Base-by-base conservation (phyloP, 1,140 invertebrate species). In the Macrobrachium rosenbergii region DNA sequence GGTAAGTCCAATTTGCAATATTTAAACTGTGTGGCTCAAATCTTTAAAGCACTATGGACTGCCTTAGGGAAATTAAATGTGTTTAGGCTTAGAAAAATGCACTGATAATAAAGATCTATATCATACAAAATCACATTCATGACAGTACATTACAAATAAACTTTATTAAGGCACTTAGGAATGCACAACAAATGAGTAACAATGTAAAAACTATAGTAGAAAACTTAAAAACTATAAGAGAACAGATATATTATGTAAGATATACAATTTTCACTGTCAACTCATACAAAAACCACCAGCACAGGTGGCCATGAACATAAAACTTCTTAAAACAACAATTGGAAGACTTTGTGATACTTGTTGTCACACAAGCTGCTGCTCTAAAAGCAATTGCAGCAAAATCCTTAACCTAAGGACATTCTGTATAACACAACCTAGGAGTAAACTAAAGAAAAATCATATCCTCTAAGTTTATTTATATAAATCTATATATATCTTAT, bases 331-430 rank as follows among this genome's bases (percentile, higher is more conserved):
- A 87, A 87, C 67, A 87, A 63, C 64, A 81, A 87, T 59, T 87
- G 84, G 84, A 87, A 87, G 84, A 87, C 84, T 87, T 87, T 87
- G 84, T 87, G 84, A 87, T 87, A 87, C 84, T 81, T 87, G 84
- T 87, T 87, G 84, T 87, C 69, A 79, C 77, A 73, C 59, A 69
- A 75, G 84, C 75, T 87, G 84, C 84, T 45, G 77, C 78, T 67
- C 11, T 23, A 84, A 8, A 21, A 67, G 77, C 78, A 75, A 11
- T 23, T 75, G 84, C 78, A 82, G 81, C 84, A 87, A 75, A 67
- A 59, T 87, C 77, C 84, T 87, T 87, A 87, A 87, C 45, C 69
- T 87, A 87, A 80, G 69, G 77, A 87, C 28, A 87, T 72, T 60
- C 23, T 78, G n/a, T 37, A 37, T 76, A 87, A 69, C 73, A 77